Percentiles rank a stretch among this genome's conserved stretches.
phyloP scores from a whole-genome alignment of 2,888 invertebrate genomes.

The Phytoseiulus persimilis region DNA sequence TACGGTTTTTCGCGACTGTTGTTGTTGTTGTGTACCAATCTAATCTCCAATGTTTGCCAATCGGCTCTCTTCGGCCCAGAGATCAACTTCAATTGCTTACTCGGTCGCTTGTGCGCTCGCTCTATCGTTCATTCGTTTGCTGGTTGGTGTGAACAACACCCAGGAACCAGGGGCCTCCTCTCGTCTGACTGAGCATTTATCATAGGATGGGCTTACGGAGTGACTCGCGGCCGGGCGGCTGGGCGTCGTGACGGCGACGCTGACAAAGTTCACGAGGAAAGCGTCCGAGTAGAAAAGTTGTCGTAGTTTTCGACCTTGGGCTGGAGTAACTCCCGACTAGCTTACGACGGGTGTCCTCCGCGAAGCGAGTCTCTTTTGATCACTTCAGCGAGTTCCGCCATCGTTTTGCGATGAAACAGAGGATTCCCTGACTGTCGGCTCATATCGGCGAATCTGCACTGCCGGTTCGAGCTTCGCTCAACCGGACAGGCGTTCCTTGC shows the following conservation, averaged over 20 bases:
- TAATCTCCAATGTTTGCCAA: not conserved
- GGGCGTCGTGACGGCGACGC: not conserved
- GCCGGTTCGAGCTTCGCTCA: no score
- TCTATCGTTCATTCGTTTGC: not conserved
- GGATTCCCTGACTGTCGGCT: no score
- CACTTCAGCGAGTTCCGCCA: no score
- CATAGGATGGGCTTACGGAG: not conserved
- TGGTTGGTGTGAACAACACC: not conserved
- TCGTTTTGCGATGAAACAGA: no score
- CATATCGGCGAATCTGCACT: no score
- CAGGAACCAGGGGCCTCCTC: not conserved
- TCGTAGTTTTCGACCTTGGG: not conserved
- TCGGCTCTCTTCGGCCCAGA: not conserved
- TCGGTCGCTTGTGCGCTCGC: not conserved
- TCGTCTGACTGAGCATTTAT: not conserved
- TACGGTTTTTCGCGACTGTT: not conserved
- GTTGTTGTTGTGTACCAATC: not conserved
- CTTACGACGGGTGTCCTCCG: not conserved
- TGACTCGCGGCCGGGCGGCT: not conserved
- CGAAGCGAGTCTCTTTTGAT: no score
- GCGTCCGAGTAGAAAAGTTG: not conserved
- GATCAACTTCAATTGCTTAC: not conserved
- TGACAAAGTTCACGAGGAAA: not conserved
- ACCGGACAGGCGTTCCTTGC: no score
- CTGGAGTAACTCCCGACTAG: not conserved